These are phyloP conservation scores for Macrosiphum euphorbiae DNA, from an alignment of 2,888 invertebrate genomes.

Conservation along the genomic window DNA sequence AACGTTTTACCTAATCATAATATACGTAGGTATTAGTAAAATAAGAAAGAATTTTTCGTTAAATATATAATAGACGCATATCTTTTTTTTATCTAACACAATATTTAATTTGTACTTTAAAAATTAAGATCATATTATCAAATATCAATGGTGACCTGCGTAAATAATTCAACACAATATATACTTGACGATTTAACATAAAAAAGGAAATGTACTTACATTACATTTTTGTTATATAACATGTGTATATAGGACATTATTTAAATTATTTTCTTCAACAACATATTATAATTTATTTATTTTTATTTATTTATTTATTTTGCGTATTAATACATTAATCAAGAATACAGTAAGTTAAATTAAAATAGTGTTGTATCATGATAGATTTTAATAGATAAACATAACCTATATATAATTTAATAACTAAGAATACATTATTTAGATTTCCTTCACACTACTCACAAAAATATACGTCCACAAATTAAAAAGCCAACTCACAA, in stretches of 20 bases:
- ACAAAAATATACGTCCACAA: background rate
- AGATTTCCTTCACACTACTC: background rate
- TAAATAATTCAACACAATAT: background rate
- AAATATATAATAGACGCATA: background rate
- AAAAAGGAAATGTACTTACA: background rate
- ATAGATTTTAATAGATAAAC: background rate
- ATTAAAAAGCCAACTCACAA: background rate
- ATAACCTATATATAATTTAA: background rate
- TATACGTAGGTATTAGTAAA: background rate
- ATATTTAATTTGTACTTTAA: background rate
- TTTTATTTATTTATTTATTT: background rate
- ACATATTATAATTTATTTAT: too few species aligned
- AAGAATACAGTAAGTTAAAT: background rate
- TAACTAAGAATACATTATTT: background rate
- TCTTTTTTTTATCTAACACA: background rate
- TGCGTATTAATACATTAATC: background rate
- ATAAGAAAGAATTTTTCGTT: background rate
- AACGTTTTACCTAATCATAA: background rate
- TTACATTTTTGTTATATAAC: background rate
- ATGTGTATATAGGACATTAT: background rate
- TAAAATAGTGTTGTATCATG: background rate
- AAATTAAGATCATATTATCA: background rate
- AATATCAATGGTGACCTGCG: background rate
- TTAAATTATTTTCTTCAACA: background rate
- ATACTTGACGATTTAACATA: background rate